Evolutionary conservation across 2,888 invertebrate species (phyloP).

Genomic region (Hirtodrosophila cameraria): DNA sequence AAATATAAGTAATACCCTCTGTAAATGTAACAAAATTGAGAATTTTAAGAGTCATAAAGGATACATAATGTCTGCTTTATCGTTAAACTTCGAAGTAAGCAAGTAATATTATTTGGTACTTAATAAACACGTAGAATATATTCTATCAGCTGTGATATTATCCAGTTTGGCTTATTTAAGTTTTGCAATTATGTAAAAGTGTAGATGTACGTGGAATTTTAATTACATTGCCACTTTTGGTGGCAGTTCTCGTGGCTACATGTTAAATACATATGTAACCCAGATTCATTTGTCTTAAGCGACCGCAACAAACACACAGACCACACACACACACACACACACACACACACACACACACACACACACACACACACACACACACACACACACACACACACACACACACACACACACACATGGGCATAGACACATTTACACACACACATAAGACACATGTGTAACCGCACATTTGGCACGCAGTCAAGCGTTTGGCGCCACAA

Average conservation of each 20-base stretch:
- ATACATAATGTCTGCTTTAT: too few relatives aligned
- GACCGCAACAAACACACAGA: conserved; percentile 42
- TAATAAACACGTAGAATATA: too few relatives aligned
- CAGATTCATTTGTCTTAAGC: conserved; percentile 67
- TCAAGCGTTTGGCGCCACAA: conserved; percentile 33
- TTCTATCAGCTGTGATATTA: too few relatives aligned
- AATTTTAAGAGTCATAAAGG: too few relatives aligned
- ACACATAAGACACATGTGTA: conserved; percentile 2
- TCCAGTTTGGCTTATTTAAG: too few relatives aligned
- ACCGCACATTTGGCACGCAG: conserved; percentile 43
- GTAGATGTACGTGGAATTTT: conserved; percentile 37
- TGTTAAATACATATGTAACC: conserved; percentile 62
- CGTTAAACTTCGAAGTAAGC: too few relatives aligned
- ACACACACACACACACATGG: neutral
- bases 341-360: conserved; percentile 1
- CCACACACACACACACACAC: neutral
- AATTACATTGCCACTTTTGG: conserved; percentile 68
- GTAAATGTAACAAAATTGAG: too few relatives aligned
- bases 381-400: conserved; percentile 4
- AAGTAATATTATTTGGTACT: too few relatives aligned
- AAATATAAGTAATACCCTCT: too few relatives aligned
- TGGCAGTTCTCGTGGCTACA: conserved; percentile 52
- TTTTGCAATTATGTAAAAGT: conserved; percentile 12
- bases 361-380: conserved; percentile 4
- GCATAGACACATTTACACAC: conserved; percentile 1